These are phyloP conservation scores for Drosophila azteca DNA, from an alignment of 1,140 invertebrate genomes.

Conservation along the genomic window DNA sequence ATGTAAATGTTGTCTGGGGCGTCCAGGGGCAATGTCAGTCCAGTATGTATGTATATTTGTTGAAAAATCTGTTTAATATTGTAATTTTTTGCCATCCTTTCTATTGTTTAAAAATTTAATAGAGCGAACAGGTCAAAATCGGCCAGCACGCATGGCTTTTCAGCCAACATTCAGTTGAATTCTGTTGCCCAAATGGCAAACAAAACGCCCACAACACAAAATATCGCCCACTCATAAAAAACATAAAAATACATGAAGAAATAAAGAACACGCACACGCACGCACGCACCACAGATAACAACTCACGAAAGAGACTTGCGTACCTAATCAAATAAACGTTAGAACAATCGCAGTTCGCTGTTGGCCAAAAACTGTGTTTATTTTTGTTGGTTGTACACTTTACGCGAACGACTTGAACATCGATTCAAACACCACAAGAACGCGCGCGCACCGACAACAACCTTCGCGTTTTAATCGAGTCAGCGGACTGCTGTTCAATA, in stretches of 20 bases:
- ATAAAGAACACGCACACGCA: conserved; percentile 31
- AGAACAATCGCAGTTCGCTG: conserved; percentile 47
- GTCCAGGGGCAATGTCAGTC: conserved; percentile 46
- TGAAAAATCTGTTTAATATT: conserved; percentile 35
- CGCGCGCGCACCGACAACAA: conserved; percentile 34
- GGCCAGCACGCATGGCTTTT: conserved; percentile 28
- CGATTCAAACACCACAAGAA: conserved; percentile 8
- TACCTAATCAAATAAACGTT: conserved; percentile 67
- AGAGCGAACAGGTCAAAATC: conserved; percentile 1
- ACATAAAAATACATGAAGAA: conserved; percentile 27
- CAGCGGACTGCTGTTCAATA: conserved; percentile 47
- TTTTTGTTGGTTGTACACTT: no score
- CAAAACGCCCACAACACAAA: conserved; percentile 45
- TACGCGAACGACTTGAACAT: conserved; percentile 23
- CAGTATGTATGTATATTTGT: conserved; percentile 24
- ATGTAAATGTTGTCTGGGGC: conserved; percentile 19
- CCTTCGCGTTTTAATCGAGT: conserved; percentile 54
- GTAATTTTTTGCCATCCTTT: conserved; percentile 37
- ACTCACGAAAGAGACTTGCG: conserved; percentile 45
- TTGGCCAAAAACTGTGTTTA: conserved; percentile 52
- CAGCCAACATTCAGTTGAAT: conserved; percentile 34
- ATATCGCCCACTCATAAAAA: conserved; percentile 38
- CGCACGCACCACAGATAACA: conserved; percentile 31
- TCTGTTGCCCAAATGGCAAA: conserved; percentile 53
- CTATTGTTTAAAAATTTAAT: conserved; percentile 36